Percentiles rank a stretch among this genome's conserved stretches.
Evolutionary conservation across 2,888 invertebrate species (phyloP).

Genomic region (Conchocele bisecta): DNA sequence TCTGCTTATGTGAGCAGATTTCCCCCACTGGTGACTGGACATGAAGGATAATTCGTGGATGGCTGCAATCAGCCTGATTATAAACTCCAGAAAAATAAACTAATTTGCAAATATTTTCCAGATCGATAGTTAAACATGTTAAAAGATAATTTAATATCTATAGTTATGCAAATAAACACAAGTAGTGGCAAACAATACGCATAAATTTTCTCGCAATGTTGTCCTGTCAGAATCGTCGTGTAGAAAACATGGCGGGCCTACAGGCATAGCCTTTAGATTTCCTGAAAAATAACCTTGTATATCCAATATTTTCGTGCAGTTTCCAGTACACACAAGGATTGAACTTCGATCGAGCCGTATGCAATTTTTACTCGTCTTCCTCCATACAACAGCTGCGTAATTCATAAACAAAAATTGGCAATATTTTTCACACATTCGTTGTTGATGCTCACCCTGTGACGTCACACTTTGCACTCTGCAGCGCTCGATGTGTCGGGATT

Average conservation of each 20-base stretch:
- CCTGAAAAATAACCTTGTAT: slow-evolving; percentile 45
- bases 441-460: slow-evolving; percentile 78
- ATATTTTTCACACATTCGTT: slow-evolving; percentile 61
- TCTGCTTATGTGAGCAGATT: no score
- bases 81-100: no score
- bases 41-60: no score
- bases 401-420: slow-evolving; percentile 56
- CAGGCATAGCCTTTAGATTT: slow-evolving; percentile 48
- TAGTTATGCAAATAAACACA: not conserved
- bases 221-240: slow-evolving; percentile 6
- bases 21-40: no score
- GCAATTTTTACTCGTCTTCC: slow-evolving; percentile 27
- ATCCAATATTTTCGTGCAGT: slow-evolving; percentile 40
- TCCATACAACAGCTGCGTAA: slow-evolving; percentile 61
- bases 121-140: no score
- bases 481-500: slow-evolving; percentile 64
- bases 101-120: no score
- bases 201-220: not conserved
- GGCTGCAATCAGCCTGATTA: no score
- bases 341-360: slow-evolving; percentile 28
- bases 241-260: slow-evolving; percentile 61
- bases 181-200: not conserved
- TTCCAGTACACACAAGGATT: slow-evolving; percentile 13
- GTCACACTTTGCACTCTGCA: slow-evolving; percentile 67
- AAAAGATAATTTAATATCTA: not conserved